A percentile compares a stretch with the other conserved stretches of the same genome.
Evolutionary conservation across 2,113 vertebrate genomes (phyloP).

Genomic region (Halichoeres trimaculatus): DNA sequence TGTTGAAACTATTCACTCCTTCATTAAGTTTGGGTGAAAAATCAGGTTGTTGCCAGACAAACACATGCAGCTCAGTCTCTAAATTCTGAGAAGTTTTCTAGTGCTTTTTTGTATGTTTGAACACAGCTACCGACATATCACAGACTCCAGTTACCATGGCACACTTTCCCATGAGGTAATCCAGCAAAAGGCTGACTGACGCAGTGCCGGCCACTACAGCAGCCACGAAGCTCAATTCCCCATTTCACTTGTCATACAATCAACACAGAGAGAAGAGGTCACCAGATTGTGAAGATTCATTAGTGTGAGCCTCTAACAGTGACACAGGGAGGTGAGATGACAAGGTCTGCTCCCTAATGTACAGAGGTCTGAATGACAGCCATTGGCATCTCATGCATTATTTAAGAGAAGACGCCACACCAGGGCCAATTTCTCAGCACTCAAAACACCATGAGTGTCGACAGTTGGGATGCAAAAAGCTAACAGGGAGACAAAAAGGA

Average conservation of each 20-base stretch:
- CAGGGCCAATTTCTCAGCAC: constrained; percentile 47
- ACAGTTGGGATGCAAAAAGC: constrained; percentile 52
- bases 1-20: no score
- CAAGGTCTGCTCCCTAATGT: constrained; percentile 69
- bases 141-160: background rate
- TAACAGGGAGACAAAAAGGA: constrained; percentile 39
- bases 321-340: constrained; percentile 53
- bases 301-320: constrained; percentile 45
- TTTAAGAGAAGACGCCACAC: constrained; percentile 43
- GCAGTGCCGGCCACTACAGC: constrained; percentile 23
- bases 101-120: no score
- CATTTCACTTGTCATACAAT: constrained; percentile 50
- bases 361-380: constrained; percentile 68
- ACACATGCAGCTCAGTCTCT: no score
- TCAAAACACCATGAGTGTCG: constrained; percentile 29
- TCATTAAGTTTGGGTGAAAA: no score
- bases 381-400: constrained; percentile 67
- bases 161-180: constrained; percentile 25
- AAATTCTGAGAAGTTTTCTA: no score
- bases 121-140: background rate
- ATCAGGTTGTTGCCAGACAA: no score
- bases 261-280: constrained; percentile 50
- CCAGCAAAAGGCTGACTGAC: constrained; percentile 36
- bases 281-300: constrained; percentile 60
- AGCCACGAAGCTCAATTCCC: constrained; percentile 33